Conservation (phyloP, 2,888 invertebrate genomes). For the Sesamia inferens region DNA sequence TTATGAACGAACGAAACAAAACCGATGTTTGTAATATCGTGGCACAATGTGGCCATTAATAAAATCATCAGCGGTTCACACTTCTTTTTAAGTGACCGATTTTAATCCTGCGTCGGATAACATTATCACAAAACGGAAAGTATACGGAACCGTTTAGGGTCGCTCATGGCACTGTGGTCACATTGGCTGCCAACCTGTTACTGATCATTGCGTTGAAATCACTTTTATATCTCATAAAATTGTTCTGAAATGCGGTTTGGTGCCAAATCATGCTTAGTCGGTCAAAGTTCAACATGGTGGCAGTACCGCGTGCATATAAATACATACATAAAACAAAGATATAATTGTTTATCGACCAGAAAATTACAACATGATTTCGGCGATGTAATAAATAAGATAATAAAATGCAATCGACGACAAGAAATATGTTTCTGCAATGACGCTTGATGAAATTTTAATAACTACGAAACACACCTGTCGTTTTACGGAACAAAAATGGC, state of each 20-base stretch:
- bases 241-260: constrained; percentile 36
- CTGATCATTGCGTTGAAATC: constrained; percentile 28
- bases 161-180: background rate
- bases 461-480: constrained; percentile 37
- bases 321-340: background rate
- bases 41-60: background rate
- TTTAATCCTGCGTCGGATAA: background rate
- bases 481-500: constrained; percentile 39
- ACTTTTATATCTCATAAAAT: constrained; percentile 33
- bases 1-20: background rate
- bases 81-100: background rate
- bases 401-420: constrained; percentile 11
- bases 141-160: background rate
- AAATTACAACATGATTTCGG: constrained; percentile 21
- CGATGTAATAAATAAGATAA: constrained; percentile 27
- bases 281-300: background rate
- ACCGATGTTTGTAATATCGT: background rate
- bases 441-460: constrained; percentile 36
- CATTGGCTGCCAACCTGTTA: constrained; percentile 44
- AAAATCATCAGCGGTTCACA: background rate
- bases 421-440: constrained; percentile 26
- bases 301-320: background rate
- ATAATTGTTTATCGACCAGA: constrained; percentile 12
- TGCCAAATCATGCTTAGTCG: constrained; percentile 5
- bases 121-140: constrained; percentile 1